These are phyloP conservation scores for Isaurus tuberculatus DNA, from an alignment of 92 coral and sea anemone species.

Conservation along the genomic window DNA sequence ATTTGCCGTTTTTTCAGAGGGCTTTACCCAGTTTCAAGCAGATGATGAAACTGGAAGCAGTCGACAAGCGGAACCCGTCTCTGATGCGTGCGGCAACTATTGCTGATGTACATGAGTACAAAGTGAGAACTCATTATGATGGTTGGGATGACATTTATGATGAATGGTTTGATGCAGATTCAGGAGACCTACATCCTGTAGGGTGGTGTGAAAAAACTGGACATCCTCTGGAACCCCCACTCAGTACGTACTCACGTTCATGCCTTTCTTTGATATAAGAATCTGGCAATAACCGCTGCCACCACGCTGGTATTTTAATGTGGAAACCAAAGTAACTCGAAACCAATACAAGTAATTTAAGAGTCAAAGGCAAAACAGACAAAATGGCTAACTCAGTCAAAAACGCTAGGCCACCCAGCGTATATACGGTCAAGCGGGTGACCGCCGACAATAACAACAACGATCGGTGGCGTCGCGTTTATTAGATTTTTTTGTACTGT, in stretches of 20 bases:
- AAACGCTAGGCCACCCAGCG: too few species aligned
- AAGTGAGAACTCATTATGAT: constrained; percentile 88
- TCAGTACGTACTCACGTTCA: constrained; percentile 68
- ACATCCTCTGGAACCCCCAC: constrained; percentile 97
- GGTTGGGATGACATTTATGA: constrained; percentile 99
- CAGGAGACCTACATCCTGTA: constrained; percentile 87
- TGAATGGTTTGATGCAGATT: constrained; percentile 99
- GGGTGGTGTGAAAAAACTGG: constrained; percentile 97
- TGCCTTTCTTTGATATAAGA: not conserved
- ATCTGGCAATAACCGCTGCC: not conserved
- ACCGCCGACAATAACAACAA: too few species aligned
- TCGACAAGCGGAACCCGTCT: constrained; percentile 96
- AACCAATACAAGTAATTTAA: too few species aligned
- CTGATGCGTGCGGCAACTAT: constrained; percentile 86
- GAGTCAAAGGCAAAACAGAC: too few species aligned
- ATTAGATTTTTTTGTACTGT: too few species aligned
- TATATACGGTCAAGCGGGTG: too few species aligned
- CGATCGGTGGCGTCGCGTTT: too few species aligned
- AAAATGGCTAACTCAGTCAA: too few species aligned
- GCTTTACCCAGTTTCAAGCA: constrained; percentile 80
- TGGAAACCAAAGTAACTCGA: too few species aligned
- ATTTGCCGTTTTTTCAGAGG: constrained; percentile 62
- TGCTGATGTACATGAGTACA: constrained; percentile 77
- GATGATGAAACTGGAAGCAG: constrained; percentile 88
- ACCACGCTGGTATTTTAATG: not conserved